Evolutionary conservation across 2,797 vertebrate genomes (phyloP).

Genomic region (Pteronotus mesoamericanus): DNA sequence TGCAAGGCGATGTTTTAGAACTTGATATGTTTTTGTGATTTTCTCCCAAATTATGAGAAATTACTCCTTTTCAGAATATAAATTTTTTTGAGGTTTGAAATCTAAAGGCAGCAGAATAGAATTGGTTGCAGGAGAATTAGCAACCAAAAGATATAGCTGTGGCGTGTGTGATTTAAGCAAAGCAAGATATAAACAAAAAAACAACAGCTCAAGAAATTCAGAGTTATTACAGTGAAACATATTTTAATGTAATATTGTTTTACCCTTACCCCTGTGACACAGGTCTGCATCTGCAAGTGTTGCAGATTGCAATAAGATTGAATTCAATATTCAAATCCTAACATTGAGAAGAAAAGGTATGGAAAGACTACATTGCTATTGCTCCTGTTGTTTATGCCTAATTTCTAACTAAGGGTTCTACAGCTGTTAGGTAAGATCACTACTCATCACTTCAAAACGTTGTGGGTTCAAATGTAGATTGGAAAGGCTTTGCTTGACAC

Average conservation of each 20-base stretch:
- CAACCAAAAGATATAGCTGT: neutral
- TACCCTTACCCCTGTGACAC: neutral
- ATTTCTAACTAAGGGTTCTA: slow-evolving; percentile 48
- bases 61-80: slow-evolving; percentile 7
- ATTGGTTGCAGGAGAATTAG: neutral
- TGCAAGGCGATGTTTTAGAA: neutral
- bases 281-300: neutral
- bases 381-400: slow-evolving; percentile 5
- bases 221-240: neutral
- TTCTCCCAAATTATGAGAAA: neutral
- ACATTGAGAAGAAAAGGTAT: neutral
- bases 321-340: slow-evolving; percentile 30
- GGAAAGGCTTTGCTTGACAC: slow-evolving; percentile 58
- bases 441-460: slow-evolving; percentile 40
- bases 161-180: neutral
- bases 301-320: neutral
- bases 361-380: slow-evolving; percentile 20
- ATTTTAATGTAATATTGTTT: neutral
- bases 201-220: neutral
- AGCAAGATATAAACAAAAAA: neutral
- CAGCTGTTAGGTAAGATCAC: slow-evolving; percentile 68
- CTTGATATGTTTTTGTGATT: neutral
- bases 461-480: slow-evolving; percentile 49
- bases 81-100: slow-evolving; percentile 6
- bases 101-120: neutral